Percentiles rank a stretch among this genome's conserved stretches.
These are phyloP conservation scores for Spodoptera litura DNA, from an alignment of 1,140 invertebrate genomes.

Conservation along the genomic window DNA sequence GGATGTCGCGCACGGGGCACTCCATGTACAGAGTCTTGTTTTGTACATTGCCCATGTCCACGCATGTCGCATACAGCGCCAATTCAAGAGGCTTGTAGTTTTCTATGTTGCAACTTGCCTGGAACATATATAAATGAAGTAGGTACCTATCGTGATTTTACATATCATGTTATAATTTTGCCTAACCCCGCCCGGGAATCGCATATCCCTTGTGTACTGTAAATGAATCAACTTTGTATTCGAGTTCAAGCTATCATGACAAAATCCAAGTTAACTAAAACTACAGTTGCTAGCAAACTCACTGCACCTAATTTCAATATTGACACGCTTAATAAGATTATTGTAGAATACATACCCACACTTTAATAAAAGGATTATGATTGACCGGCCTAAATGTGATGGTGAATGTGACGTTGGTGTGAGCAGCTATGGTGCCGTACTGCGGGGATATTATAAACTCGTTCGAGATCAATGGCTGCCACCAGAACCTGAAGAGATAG, in stretches of 20 bases:
- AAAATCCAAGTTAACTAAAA: too few relatives aligned
- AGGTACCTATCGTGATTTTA: too few relatives aligned
- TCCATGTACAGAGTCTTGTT: conserved; percentile 74
- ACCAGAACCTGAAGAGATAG: conserved; percentile 68
- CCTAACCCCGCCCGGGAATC: too few relatives aligned
- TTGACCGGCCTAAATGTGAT: conserved; percentile 74
- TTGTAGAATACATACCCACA: conserved; percentile 68
- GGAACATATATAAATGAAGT: conserved; percentile 1
- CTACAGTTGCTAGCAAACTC: too few relatives aligned
- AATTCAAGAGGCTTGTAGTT: conserved; percentile 75
- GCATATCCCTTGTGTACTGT: too few relatives aligned
- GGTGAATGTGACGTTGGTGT: conserved; percentile 76
- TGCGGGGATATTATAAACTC: conserved; percentile 77
- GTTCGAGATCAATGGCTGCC: conserved; percentile 74
- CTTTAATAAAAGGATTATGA: conserved; percentile 80
- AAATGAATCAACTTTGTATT: too few relatives aligned
- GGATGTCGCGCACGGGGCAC: conserved; percentile 73
- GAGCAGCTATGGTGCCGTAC: conserved; percentile 74
- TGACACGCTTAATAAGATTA: too few relatives aligned
- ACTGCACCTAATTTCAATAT: too few relatives aligned
- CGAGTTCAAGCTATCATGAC: too few relatives aligned
- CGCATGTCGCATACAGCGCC: conserved; percentile 74
- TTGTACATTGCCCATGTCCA: conserved; percentile 70
- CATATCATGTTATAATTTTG: too few relatives aligned
- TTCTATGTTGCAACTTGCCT: conserved; percentile 80